A percentile compares a stretch with the other conserved stretches of the same genome.
phyloP scores from a whole-genome alignment of 2,888 invertebrate genomes.

The Drosophila formosana region DNA sequence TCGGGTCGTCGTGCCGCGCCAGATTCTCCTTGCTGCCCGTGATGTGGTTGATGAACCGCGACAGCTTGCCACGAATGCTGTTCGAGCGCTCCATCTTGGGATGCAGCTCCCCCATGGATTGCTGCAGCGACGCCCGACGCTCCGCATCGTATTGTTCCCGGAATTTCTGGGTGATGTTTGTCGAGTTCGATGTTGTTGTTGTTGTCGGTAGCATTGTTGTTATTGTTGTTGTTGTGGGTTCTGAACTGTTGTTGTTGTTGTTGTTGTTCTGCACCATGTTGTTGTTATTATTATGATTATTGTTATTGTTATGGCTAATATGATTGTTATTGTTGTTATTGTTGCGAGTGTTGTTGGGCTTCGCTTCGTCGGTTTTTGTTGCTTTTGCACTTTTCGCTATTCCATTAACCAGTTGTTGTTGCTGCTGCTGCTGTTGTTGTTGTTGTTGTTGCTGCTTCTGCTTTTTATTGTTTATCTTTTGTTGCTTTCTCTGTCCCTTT shows the following conservation, averaged over 20 bases:
- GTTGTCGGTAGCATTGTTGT: slow-evolving; percentile 17
- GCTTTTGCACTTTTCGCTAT: slow-evolving; percentile 58
- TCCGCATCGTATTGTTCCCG: slow-evolving; percentile 67
- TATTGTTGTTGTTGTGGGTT: not conserved
- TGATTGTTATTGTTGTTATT: slow-evolving; percentile 37
- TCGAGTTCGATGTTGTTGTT: slow-evolving; percentile 12
- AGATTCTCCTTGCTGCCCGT: slow-evolving; percentile 85
- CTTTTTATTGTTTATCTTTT: slow-evolving; percentile 81
- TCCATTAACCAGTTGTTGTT: slow-evolving; percentile 68
- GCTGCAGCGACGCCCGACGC: slow-evolving; percentile 33
- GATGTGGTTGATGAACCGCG: slow-evolving; percentile 82
- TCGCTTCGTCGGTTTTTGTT: slow-evolving; percentile 44
- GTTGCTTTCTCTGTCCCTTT: slow-evolving; percentile 85
- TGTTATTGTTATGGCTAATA: slow-evolving; percentile 31
- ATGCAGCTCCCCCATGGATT: slow-evolving; percentile 57
- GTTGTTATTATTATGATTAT: slow-evolving; percentile 27
- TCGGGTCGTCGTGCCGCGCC: slow-evolving; percentile 57
- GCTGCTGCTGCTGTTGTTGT: slow-evolving; percentile 55
- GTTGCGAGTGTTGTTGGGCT: slow-evolving; percentile 44
- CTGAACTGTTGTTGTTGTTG: slow-evolving; percentile 35
- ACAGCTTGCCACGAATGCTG: slow-evolving; percentile 83
- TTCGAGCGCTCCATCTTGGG: slow-evolving; percentile 83
- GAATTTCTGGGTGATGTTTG: slow-evolving; percentile 66
- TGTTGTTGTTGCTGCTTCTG: slow-evolving; percentile 61
- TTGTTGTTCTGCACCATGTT: slow-evolving; percentile 41